A percentile compares a stretch with the other conserved stretches of the same genome.
Evolutionary conservation across 1,140 invertebrate species (phyloP).

Genomic region (Notospermus geniculatus): DNA sequence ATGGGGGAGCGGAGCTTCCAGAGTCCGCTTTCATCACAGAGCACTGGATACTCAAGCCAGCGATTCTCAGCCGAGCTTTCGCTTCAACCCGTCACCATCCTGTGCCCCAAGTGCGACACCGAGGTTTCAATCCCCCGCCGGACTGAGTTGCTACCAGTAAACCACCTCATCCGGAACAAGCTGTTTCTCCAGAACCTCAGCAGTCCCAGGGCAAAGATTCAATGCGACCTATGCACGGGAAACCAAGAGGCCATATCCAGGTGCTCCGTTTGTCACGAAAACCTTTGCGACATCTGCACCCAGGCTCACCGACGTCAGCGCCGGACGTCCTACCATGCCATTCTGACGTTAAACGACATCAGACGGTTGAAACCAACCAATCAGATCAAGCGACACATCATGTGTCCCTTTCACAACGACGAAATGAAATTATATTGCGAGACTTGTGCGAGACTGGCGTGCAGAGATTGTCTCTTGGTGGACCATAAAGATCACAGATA

Average conservation of each 20-base stretch:
- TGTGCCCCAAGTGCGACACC: conserved; percentile 3
- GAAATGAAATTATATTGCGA: conserved; percentile 6
- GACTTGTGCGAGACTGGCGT: not conserved
- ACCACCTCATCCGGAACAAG: not conserved
- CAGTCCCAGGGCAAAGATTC: not conserved
- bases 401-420: not conserved
- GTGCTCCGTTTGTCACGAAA: conserved; percentile 1
- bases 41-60: no score
- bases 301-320: conserved; percentile 4
- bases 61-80: no score
- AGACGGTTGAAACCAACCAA: not conserved
- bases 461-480: conserved; percentile 6
- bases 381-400: not conserved
- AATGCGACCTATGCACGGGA: conserved; percentile 1
- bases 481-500: not conserved
- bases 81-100: not conserved
- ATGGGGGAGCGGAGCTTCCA: no score
- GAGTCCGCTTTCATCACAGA: no score
- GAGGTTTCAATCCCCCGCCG: not conserved
- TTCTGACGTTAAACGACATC: conserved; percentile 1
- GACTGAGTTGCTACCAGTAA: not conserved
- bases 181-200: not conserved
- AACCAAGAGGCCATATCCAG: not conserved
- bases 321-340: not conserved
- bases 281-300: conserved; percentile 2